Percentiles rank a stretch among this genome's conserved stretches.
phyloP scores from a whole-genome alignment of 1,140 invertebrate genomes.

The Carposina sasakii region DNA sequence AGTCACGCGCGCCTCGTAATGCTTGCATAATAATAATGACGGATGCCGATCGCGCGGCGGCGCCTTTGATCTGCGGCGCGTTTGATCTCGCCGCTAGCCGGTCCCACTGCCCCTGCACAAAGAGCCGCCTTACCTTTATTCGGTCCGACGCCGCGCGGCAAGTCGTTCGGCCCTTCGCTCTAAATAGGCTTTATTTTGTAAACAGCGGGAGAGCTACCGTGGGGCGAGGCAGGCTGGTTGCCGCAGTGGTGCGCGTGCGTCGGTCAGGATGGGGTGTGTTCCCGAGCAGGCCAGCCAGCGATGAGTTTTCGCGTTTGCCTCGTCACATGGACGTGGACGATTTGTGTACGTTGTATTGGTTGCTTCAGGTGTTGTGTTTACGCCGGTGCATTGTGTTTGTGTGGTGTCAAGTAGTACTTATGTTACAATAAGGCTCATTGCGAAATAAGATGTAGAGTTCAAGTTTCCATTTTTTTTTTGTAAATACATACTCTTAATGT shows the following conservation, averaged over 20 bases:
- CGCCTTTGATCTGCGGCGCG: conserved; percentile 63
- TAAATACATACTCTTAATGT: no score
- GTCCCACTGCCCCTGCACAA: conserved; percentile 61
- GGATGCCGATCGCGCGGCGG: conserved; percentile 71
- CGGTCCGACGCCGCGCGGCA: conserved; percentile 58
- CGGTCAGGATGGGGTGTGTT: conserved; percentile 21
- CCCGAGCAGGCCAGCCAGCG: conserved; percentile 14
- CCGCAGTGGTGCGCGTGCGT: conserved; percentile 25
- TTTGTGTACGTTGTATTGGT: no score
- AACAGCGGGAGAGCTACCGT: conserved; percentile 60
- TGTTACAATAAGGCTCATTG: no score
- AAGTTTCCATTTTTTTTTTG: no score
- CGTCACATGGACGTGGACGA: no score
- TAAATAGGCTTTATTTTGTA: conserved; percentile 68
- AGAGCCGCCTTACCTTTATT: conserved; percentile 63
- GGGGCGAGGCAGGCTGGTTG: conserved; percentile 20
- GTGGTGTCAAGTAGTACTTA: no score
- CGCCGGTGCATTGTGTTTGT: no score
- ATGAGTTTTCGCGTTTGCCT: conserved; percentile 22
- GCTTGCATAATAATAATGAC: conserved; percentile 72
- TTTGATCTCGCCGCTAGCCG: conserved; percentile 68
- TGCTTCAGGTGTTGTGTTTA: no score
- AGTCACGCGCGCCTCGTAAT: conserved; percentile 70
- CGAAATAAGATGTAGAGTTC: no score
- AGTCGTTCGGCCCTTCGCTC: conserved; percentile 56